Evolutionary conservation across 2,797 vertebrate species (phyloP).

Genomic region (Microchirus variegatus): DNA sequence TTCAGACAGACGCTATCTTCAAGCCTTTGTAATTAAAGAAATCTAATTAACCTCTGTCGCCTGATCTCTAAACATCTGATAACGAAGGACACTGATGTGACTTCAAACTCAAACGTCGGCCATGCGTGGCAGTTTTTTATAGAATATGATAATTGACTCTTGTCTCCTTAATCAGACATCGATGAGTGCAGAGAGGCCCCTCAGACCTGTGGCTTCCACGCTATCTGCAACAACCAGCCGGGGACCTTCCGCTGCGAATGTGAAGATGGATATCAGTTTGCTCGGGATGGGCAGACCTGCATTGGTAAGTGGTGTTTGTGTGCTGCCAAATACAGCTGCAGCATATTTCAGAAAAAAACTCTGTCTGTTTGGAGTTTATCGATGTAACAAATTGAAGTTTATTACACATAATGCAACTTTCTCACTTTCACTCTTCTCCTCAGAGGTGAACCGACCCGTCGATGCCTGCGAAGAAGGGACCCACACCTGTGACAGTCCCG

Average conservation of each 20-base stretch:
- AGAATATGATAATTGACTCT: slow-evolving; percentile 16
- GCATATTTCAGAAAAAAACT: too few species aligned
- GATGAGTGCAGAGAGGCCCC: slow-evolving; percentile 90
- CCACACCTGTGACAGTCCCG: slow-evolving; percentile 89
- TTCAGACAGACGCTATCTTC: slow-evolving; percentile 72
- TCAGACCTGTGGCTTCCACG: slow-evolving; percentile 82
- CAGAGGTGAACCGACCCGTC: slow-evolving; percentile 76
- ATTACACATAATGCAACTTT: too few species aligned
- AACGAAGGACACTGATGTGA: slow-evolving; percentile 30
- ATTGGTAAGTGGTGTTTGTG: slow-evolving; percentile 81
- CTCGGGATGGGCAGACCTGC: slow-evolving; percentile 83
- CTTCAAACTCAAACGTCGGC: slow-evolving; percentile 8
- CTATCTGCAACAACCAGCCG: slow-evolving; percentile 91
- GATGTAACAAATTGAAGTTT: too few species aligned
- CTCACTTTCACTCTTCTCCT: slow-evolving; percentile 1
- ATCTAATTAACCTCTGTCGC: slow-evolving; percentile 43
- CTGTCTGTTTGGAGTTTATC: too few species aligned
- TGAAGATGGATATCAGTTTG: slow-evolving; percentile 87
- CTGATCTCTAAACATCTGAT: slow-evolving; percentile 46
- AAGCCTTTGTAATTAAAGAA: slow-evolving; percentile 63
- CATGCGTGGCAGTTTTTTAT: slow-evolving; percentile 22
- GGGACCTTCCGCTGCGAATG: slow-evolving; percentile 96
- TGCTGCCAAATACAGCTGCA: slow-evolving; percentile 1
- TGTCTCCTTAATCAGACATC: slow-evolving; percentile 80
- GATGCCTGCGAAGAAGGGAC: slow-evolving; percentile 87